Evolutionary conservation across 2,888 invertebrate genomes (phyloP).

Genomic region (Linhomoeus sp.): DNA sequence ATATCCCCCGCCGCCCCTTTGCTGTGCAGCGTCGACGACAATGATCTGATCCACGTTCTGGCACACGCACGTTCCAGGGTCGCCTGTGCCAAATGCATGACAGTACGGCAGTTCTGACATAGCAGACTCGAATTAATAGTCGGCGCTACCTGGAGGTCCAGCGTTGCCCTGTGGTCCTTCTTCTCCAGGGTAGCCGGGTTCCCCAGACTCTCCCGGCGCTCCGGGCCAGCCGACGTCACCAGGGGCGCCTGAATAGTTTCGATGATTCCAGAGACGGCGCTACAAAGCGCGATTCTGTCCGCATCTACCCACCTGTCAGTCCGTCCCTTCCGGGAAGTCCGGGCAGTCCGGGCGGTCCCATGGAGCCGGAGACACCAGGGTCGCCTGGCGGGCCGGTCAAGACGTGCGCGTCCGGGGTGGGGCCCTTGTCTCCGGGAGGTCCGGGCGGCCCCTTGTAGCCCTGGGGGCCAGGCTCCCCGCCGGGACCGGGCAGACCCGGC

Average conservation of each 20-base stretch:
- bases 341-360: constrained; percentile 19
- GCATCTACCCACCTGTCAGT: constrained; percentile 1
- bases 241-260: constrained; percentile 7
- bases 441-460: constrained; percentile 7
- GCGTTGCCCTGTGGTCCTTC: constrained; percentile 16
- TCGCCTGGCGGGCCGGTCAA: constrained; percentile 19
- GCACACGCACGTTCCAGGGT: constrained; percentile 23
- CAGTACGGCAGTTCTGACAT: too few relatives aligned
- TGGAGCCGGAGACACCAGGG: constrained; percentile 23
- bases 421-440: constrained; percentile 26
- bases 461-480: constrained; percentile 1
- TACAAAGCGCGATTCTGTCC: constrained; percentile 13
- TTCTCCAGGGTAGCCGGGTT: constrained; percentile 17
- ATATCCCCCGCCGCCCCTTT: too few relatives aligned
- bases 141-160: constrained; percentile 13
- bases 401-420: constrained; percentile 20
- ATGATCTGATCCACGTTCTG: constrained; percentile 26
- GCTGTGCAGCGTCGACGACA: constrained; percentile 17
- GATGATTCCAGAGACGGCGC: too few relatives aligned
- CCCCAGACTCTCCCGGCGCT: constrained; percentile 18
- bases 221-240: constrained; percentile 20
- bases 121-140: too few relatives aligned
- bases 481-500: too few relatives aligned
- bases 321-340: constrained; percentile 8
- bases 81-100: constrained; percentile 1